Base-by-base conservation (phyloP, 2,888 invertebrate genomes). In the Drosophila testacea region DNA sequence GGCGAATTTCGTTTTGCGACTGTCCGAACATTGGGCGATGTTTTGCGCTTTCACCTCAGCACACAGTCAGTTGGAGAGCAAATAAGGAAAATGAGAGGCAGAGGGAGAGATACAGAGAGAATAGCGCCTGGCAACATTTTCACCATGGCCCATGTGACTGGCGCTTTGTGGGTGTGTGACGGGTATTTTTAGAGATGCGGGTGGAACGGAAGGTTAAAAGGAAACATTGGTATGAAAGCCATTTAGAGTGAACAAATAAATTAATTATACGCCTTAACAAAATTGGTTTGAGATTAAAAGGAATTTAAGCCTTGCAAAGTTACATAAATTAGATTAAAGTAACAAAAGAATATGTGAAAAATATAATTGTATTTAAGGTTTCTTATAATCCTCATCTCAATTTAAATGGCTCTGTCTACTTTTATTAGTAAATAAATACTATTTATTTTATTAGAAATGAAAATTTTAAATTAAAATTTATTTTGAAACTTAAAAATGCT, bases 91-190 rank as follows among this genome's bases (percentile, higher is more conserved):
- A 39, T 9, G 16, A 6, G 32, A 55, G 39, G 4, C 42, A 57
- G 48, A 41, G 48, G 16, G 7, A 4, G 28, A 56, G 39, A 6
- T 57, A 52, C 44, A 36, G 54, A 42, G 32, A 46, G 57, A 27
- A 47, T 38, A 39, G 57, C 34, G 71, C 56, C 60, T 71, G 61
- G 57, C 64, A 42, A 57, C 74, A 65, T 79, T 74, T 73, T 88
- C 87, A 86, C 88, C 84, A 81, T 64, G 61, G 71, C 74, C 71
- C 89, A 86, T 85, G 89, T 88, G 84, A 88, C 83, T 77, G 79
- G 72, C 83, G 72, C 69, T 79, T 65, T 56, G 69, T 77, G 75
- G 78, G 75, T 67, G 86, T 60, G 32, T 55, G 67, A 38, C 51
- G 77, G 79, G 85, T 88, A 85, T 85, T 88, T 87, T 77, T 83